A percentile compares a stretch with the other conserved stretches of the same genome.
Evolutionary conservation across 2,888 invertebrate species (phyloP).

Genomic region (Cactoblastis cactorum): DNA sequence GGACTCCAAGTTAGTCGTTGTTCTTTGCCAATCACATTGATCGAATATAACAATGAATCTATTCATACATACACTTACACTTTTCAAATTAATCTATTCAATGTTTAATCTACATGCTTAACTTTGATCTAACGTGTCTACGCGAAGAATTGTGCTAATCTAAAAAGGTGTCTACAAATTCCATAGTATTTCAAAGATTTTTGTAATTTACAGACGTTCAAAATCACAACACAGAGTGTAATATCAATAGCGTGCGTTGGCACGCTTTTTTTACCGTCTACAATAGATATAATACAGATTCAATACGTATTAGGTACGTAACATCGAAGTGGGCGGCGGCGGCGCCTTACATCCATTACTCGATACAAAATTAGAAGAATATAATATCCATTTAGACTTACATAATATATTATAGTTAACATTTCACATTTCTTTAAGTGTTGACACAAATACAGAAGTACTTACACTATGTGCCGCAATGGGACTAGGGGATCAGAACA

Average conservation of each 20-base stretch:
- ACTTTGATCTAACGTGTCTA: slow-evolving; percentile 72
- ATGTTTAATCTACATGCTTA: slow-evolving; percentile 72
- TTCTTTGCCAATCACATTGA: slow-evolving; percentile 71
- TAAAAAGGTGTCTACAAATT: slow-evolving; percentile 74
- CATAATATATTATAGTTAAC: slow-evolving; percentile 65
- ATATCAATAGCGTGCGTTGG: slow-evolving; percentile 75
- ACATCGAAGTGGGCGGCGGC: slow-evolving; percentile 30
- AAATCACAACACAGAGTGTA: slow-evolving; percentile 81
- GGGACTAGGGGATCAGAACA: slow-evolving; percentile 25
- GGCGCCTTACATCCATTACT: slow-evolving; percentile 46
- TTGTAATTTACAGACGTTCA: slow-evolving; percentile 77
- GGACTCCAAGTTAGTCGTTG: slow-evolving; percentile 70
- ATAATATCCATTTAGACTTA: slow-evolving; percentile 77
- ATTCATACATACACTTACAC: slow-evolving; percentile 64
- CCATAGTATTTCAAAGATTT: slow-evolving; percentile 66
- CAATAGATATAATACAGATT: slow-evolving; percentile 51
- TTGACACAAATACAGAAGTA: slow-evolving; percentile 66
- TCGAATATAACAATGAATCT: slow-evolving; percentile 72
- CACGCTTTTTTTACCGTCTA: slow-evolving; percentile 63
- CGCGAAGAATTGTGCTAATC: slow-evolving; percentile 79
- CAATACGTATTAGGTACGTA: slow-evolving; percentile 55
- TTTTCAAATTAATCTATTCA: slow-evolving; percentile 62
- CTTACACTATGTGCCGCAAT: slow-evolving; percentile 51
- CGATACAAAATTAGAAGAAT: slow-evolving; percentile 79
- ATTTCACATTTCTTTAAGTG: slow-evolving; percentile 48